These are phyloP conservation scores for Lagenorhynchus albirostris DNA, from an alignment of 2,113 vertebrate species.

Conservation along the genomic window DNA sequence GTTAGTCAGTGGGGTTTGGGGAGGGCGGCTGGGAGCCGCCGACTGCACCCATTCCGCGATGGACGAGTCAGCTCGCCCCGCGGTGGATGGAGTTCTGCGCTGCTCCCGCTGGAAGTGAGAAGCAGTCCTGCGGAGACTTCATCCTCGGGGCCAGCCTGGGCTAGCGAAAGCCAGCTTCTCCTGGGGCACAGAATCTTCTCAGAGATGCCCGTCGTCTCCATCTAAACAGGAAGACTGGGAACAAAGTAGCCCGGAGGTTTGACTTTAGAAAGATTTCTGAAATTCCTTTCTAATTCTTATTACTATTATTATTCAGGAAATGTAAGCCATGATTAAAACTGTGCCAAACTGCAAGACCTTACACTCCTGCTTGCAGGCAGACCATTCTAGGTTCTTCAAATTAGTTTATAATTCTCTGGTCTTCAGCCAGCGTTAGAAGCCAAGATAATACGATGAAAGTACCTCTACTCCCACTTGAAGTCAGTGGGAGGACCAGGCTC, in stretches of 20 bases:
- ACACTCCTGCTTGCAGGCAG: background rate
- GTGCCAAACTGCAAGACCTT: background rate
- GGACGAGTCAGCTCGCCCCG: background rate
- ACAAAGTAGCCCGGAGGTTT: background rate
- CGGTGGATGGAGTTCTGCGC: background rate
- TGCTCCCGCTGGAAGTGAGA: too few relatives aligned
- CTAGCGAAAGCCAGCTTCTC: background rate
- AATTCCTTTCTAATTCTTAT: background rate
- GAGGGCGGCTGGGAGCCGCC: background rate
- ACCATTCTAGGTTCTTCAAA: background rate
- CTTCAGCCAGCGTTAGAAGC: background rate
- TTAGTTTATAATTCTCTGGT: background rate
- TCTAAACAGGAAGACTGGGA: background rate
- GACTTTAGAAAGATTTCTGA: background rate
- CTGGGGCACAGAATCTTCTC: background rate
- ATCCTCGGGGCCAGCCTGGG: background rate
- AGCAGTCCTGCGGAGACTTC: background rate
- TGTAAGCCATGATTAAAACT: background rate
- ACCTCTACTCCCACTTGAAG: background rate
- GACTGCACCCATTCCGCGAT: fast-evolving
- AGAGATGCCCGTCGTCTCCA: background rate
- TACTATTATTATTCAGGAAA: background rate
- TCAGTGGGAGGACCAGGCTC: background rate
- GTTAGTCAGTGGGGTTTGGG: background rate
- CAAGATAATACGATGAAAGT: background rate